Conservation (phyloP, 2,113 vertebrate species). For the Oncorhynchus nerka region DNA sequence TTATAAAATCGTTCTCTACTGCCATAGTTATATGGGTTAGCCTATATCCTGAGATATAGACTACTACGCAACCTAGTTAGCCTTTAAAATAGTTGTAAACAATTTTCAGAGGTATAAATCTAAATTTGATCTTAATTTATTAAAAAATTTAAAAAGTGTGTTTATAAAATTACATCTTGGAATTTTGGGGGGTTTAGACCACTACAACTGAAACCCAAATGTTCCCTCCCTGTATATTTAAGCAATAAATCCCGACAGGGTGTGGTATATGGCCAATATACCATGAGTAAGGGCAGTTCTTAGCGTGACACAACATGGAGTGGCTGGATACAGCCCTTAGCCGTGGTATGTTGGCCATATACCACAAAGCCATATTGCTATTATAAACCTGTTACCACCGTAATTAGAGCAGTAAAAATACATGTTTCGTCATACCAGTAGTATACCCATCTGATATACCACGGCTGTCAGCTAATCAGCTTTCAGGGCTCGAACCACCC, state of each 20-base stretch:
- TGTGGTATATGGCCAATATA: no score
- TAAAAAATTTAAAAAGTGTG: background rate
- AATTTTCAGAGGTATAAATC: background rate
- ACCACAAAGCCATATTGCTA: no score
- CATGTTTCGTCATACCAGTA: no score
- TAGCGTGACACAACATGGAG: no score
- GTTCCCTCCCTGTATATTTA: slow-evolving; percentile 76
- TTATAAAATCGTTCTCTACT: background rate
- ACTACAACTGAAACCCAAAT: slow-evolving; percentile 60
- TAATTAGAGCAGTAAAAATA: no score
- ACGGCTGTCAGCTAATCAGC: no score
- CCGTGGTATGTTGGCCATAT: no score
- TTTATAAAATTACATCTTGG: background rate
- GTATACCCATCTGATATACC: no score
- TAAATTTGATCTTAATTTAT: background rate
- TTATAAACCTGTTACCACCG: no score
- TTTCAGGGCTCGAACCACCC: no score
- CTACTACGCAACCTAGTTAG: background rate
- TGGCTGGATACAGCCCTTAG: no score
- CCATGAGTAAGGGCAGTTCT: no score
- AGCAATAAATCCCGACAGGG: slow-evolving; percentile 3
- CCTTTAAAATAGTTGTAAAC: slow-evolving; percentile 1
- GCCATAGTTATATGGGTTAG: slow-evolving; percentile 11
- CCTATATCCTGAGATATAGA: background rate
- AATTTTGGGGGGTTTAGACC: background rate